Evolutionary conservation across 1,140 invertebrate genomes (phyloP).

Genomic region (Sminthurinus signatus): DNA sequence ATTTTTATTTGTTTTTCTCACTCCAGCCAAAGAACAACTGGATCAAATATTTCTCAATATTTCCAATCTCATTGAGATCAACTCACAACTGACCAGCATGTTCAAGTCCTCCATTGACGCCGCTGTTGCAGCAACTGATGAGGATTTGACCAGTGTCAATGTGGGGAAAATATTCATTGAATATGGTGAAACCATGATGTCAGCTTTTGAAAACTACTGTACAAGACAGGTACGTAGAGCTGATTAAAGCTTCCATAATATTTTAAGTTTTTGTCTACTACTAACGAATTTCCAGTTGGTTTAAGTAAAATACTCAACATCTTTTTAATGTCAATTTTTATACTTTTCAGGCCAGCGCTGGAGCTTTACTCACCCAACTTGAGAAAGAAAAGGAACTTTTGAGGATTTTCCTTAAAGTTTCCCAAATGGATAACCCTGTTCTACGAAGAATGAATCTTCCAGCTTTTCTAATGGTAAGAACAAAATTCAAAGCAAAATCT

Average conservation of each 20-base stretch:
- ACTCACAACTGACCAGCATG: slow-evolving; percentile 73
- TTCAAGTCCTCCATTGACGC: slow-evolving; percentile 81
- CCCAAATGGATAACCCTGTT: slow-evolving; percentile 92
- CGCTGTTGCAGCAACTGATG: slow-evolving; percentile 61
- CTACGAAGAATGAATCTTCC: slow-evolving; percentile 91
- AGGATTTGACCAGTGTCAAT: slow-evolving; percentile 81
- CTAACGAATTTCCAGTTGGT: no score
- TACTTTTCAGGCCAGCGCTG: slow-evolving; percentile 67
- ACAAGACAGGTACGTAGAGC: slow-evolving; percentile 62
- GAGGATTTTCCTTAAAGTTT: slow-evolving; percentile 87
- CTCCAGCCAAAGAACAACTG: slow-evolving; percentile 56
- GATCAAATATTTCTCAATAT: slow-evolving; percentile 89
- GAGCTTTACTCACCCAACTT: slow-evolving; percentile 76
- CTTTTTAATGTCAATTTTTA: no score
- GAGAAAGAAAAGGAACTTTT: slow-evolving; percentile 93
- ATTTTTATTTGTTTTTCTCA: no score
- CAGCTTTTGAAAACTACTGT: slow-evolving; percentile 91
- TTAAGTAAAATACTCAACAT: no score
- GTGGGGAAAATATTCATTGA: slow-evolving; percentile 86
- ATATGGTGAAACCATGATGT: slow-evolving; percentile 80
- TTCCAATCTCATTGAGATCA: slow-evolving; percentile 84
- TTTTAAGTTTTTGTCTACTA: no score
- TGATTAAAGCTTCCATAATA: no score
- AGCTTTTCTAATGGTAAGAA: slow-evolving; percentile 89
- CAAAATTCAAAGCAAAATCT: no score